phyloP scores from a whole-genome alignment of 2,888 invertebrate genomes.

The Caenorhabditis sp. region DNA sequence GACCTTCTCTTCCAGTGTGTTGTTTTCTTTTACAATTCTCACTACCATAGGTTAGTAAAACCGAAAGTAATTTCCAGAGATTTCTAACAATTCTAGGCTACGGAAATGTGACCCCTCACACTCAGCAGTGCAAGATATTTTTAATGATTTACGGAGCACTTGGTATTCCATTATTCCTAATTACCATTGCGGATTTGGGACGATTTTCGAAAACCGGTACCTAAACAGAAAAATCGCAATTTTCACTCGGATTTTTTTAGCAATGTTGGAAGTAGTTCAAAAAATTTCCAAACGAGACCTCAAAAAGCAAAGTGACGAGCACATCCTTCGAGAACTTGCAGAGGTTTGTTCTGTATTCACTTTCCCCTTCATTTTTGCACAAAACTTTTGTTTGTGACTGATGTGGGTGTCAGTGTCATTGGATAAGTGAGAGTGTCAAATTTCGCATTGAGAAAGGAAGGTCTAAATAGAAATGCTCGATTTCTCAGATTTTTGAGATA shows the following conservation, averaged over 20 bases:
- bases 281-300: slow-evolving; percentile 76
- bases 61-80: too few species aligned
- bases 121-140: slow-evolving; percentile 77
- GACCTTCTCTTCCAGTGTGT: slow-evolving; percentile 79
- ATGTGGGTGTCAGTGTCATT: slow-evolving; percentile 40
- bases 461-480: slow-evolving; percentile 2
- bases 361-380: too few species aligned
- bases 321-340: slow-evolving; percentile 76
- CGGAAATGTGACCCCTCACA: slow-evolving; percentile 80
- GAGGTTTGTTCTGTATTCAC: slow-evolving; percentile 64
- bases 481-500: background rate
- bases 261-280: slow-evolving; percentile 76
- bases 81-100: slow-evolving; percentile 70
- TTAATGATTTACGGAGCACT: slow-evolving; percentile 81
- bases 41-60: slow-evolving; percentile 76
- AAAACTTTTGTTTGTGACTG: slow-evolving; percentile 31
- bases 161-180: slow-evolving; percentile 81
- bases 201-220: slow-evolving; percentile 72
- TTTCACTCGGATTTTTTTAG: slow-evolving; percentile 43
- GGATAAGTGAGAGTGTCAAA: slow-evolving; percentile 32
- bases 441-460: slow-evolving; percentile 14
- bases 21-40: slow-evolving; percentile 81
- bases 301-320: slow-evolving; percentile 79
- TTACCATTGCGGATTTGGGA: slow-evolving; percentile 81
- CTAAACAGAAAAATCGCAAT: background rate